phyloP scores from a whole-genome alignment of 2,113 vertebrate species.

The Sinocyclocheilus grahami region DNA sequence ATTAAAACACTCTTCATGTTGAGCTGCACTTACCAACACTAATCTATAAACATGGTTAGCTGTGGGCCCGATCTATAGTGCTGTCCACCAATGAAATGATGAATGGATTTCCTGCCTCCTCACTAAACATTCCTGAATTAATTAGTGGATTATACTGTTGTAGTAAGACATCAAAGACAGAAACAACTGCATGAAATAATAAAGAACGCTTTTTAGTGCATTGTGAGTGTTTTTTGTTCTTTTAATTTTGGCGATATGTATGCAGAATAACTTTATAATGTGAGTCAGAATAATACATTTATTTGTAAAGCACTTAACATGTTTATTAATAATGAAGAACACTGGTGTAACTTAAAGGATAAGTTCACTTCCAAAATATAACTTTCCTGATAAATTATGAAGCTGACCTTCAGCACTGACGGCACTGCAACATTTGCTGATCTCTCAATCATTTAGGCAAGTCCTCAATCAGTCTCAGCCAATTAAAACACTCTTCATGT shows the following conservation, averaged over 20 bases:
- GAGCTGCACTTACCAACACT: conserved; percentile 14
- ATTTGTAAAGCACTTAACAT: no score
- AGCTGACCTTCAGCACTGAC: conserved; percentile 37
- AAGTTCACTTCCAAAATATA: no score
- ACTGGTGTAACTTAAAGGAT: no score
- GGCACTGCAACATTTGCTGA: neutral
- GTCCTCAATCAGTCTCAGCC: conserved; percentile 25
- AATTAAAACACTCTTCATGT: conserved; percentile 36
- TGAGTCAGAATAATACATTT: no score
- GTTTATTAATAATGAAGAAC: no score
- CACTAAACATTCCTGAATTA: neutral
- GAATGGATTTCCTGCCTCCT: conserved; percentile 5
- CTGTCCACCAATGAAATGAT: neutral
- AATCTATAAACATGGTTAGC: conserved; percentile 16
- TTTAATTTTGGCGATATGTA: neutral
- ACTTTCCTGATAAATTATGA: no score
- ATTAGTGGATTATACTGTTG: neutral
- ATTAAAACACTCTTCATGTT: conserved; percentile 31
- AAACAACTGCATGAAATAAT: neutral
- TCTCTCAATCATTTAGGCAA: neutral
- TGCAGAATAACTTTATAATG: no score
- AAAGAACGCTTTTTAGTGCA: neutral
- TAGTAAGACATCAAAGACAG: neutral
- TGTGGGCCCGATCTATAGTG: neutral
- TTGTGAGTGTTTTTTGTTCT: neutral